Percentiles rank a stretch among this genome's conserved stretches.
Evolutionary conservation across 2,797 vertebrate genomes (phyloP).

Genomic region (Urocyon cinereoargenteus): DNA sequence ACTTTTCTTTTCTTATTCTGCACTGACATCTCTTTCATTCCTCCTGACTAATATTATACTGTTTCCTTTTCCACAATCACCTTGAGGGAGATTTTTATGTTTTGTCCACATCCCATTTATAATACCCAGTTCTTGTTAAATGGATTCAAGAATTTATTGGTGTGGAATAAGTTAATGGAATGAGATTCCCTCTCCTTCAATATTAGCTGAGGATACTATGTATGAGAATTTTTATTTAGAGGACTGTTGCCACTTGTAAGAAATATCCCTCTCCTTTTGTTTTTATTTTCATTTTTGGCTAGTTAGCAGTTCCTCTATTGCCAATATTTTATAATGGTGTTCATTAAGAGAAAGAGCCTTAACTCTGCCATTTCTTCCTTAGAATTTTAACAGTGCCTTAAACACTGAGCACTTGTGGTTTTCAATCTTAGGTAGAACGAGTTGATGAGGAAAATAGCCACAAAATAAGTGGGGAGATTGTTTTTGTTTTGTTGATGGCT

Average conservation of each 20-base stretch:
- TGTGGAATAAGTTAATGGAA: conserved; percentile 53
- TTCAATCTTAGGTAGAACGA: conserved; percentile 29
- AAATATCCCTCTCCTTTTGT: not conserved
- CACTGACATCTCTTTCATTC: not conserved
- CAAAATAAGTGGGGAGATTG: not conserved
- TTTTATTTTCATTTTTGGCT: conserved; percentile 9
- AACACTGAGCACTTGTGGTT: not conserved
- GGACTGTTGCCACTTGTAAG: not conserved
- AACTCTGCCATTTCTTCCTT: conserved; percentile 7
- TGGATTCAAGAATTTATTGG: conserved; percentile 29
- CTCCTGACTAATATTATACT: not conserved
- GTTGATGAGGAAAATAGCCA: conserved; percentile 48
- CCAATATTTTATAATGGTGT: conserved; percentile 56
- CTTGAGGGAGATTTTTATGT: not conserved
- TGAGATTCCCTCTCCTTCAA: conserved; percentile 7
- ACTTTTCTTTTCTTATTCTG: not conserved
- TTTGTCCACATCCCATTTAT: not conserved
- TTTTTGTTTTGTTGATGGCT: conserved; percentile 64
- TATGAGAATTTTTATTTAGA: conserved; percentile 42
- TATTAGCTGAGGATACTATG: not conserved
- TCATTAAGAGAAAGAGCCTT: conserved; percentile 55
- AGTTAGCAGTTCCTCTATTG: conserved; percentile 6
- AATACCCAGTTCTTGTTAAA: conserved; percentile 55
- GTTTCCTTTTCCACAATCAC: not conserved
- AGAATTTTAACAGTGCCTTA: conserved; percentile 62